A percentile compares a stretch with the other conserved stretches of the same genome.
Conservation (phyloP, 2,113 vertebrate genomes). For the Furnarius figulus region DNA sequence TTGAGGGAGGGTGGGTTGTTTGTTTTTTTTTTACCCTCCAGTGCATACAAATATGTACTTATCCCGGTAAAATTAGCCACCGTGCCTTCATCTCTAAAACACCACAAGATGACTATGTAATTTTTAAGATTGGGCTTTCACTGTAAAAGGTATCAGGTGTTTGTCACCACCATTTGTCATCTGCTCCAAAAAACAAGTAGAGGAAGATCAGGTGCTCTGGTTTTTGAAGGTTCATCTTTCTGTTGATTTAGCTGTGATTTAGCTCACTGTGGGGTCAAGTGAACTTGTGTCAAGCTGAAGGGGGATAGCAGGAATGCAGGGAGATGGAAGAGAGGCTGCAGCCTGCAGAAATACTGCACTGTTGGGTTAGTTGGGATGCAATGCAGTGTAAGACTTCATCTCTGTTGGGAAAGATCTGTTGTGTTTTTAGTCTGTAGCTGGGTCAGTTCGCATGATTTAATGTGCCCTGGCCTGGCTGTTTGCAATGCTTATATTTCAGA, state of each 20-base stretch:
- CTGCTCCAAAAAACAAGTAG: neutral
- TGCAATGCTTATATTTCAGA: neutral
- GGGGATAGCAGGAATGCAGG: neutral
- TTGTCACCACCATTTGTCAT: neutral
- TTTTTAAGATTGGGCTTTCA: neutral
- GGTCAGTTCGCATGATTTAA: neutral
- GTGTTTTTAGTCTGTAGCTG: neutral
- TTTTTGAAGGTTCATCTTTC: neutral
- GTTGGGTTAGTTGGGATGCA: neutral
- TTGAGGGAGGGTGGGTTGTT: neutral
- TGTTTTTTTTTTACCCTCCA: neutral
- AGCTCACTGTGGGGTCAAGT: neutral
- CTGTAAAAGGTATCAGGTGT: neutral
- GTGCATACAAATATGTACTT: neutral
- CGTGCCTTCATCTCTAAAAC: neutral
- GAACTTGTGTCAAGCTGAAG: neutral
- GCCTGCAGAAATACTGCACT: neutral
- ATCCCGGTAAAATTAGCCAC: neutral
- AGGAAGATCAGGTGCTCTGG: neutral
- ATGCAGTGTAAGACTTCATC: fast-evolving
- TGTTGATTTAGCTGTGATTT: neutral
- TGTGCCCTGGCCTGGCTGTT: neutral
- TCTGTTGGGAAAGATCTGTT: neutral
- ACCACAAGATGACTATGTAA: neutral
- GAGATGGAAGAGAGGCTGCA: neutral